Percentiles rank a stretch among this genome's conserved stretches.
phyloP scores from a whole-genome alignment of 2,888 invertebrate genomes.

The Micoletzkya japonica region DNA sequence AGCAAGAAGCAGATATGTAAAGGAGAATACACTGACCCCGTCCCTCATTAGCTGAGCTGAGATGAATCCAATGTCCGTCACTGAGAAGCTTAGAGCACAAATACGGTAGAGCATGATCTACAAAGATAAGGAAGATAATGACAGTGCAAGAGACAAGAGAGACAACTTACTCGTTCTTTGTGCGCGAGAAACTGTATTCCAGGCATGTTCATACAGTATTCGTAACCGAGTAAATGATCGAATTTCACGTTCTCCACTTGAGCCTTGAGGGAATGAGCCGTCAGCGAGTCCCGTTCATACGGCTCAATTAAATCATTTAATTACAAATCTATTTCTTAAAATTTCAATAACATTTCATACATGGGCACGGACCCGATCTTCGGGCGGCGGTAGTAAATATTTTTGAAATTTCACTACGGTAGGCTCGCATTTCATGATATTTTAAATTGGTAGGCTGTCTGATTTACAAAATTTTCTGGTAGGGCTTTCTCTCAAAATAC shows the following conservation, averaged over 20 bases:
- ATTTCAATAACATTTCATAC: too few relatives aligned
- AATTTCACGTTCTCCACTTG: slow-evolving; percentile 31
- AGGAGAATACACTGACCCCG: slow-evolving; percentile 1
- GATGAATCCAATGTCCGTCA: slow-evolving; percentile 25
- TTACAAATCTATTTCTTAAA: too few relatives aligned
- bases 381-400: too few relatives aligned
- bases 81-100: slow-evolving; percentile 23
- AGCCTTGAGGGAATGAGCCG: slow-evolving; percentile 12
- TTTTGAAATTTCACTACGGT: too few relatives aligned
- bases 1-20: too few relatives aligned
- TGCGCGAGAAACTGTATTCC: slow-evolving; percentile 32
- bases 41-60: slow-evolving; percentile 10
- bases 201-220: slow-evolving; percentile 41
- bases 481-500: too few relatives aligned
- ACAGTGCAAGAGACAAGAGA: neutral
- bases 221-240: slow-evolving; percentile 42
- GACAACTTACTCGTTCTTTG: slow-evolving; percentile 6
- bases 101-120: slow-evolving; percentile 11
- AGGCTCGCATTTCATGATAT: too few relatives aligned
- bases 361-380: too few relatives aligned
- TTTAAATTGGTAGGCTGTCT: too few relatives aligned
- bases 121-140: neutral
- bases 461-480: too few relatives aligned
- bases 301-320: too few relatives aligned
- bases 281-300: neutral